Percentiles rank a stretch among this genome's conserved stretches.
phyloP scores from a whole-genome alignment of 1,140 invertebrate genomes.

The Drosophila parabipectinata region DNA sequence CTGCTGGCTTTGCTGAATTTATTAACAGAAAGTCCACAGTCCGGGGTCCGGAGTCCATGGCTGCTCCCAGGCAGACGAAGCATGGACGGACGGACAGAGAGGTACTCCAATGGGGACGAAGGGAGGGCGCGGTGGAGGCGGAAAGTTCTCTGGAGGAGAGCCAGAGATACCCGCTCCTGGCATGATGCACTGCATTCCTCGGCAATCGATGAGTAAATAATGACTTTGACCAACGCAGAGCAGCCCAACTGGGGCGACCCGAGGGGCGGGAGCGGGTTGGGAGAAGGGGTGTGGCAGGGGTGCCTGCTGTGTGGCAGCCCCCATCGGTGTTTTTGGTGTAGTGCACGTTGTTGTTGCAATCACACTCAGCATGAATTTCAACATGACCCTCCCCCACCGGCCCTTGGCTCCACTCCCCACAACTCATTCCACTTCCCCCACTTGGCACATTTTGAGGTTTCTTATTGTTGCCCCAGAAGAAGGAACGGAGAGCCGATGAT shows the following conservation, averaged over 20 bases:
- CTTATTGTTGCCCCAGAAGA: constrained; percentile 22
- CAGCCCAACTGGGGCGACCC: constrained; percentile 60
- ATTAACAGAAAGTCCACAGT: constrained; percentile 68
- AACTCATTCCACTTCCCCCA: constrained; percentile 13
- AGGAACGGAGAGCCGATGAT: neutral
- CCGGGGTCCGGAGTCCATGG: constrained; percentile 23
- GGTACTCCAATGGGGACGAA: too few relatives aligned
- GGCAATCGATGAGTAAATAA: constrained; percentile 81
- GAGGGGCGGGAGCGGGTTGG: neutral
- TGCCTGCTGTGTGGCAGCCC: constrained; percentile 40
- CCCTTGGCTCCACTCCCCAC: neutral
- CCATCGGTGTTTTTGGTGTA: constrained; percentile 17
- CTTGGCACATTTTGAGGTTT: constrained; percentile 56
- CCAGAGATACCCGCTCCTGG: constrained; percentile 23
- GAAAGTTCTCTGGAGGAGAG: constrained; percentile 16
- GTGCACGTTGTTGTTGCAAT: constrained; percentile 68
- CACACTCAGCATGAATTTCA: constrained; percentile 79
- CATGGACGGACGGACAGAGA: neutral
- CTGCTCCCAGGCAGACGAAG: constrained; percentile 27
- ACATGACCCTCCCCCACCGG: constrained; percentile 52
- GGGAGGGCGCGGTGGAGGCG: neutral
- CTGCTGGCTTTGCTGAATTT: constrained; percentile 81
- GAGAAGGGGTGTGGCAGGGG: neutral
- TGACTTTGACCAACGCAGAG: constrained; percentile 70
- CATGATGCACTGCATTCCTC: constrained; percentile 76